Conservation (phyloP, 1,140 invertebrate genomes). For the Pachypsylla venusta region DNA sequence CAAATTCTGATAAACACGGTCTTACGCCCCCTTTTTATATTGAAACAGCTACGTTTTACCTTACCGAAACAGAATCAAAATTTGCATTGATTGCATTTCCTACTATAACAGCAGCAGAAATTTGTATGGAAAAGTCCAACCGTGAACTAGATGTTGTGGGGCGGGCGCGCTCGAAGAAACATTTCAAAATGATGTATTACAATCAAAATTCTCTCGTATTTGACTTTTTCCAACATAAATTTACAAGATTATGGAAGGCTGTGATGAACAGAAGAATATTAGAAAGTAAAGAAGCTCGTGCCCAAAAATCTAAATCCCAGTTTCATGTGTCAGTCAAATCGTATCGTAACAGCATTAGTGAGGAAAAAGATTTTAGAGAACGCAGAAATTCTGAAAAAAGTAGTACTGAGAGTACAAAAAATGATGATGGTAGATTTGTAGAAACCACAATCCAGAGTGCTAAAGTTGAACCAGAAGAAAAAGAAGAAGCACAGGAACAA, state of each 20-base stretch:
- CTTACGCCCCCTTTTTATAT: not conserved
- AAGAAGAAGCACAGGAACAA: no score
- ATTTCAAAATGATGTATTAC: slow-evolving; percentile 9
- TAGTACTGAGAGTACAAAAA: no score
- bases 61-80: not conserved
- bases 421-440: no score
- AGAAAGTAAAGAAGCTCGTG: no score
- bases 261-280: not conserved
- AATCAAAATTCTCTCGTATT: slow-evolving; percentile 1
- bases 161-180: not conserved
- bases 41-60: not conserved
- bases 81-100: not conserved
- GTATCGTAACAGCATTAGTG: no score
- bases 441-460: no score
- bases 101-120: not conserved
- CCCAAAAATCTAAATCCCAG: no score
- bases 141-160: not conserved
- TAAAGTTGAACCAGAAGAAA: no score
- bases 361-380: no score
- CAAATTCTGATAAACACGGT: not conserved
- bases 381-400: no score
- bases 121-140: not conserved
- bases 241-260: not conserved
- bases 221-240: not conserved
- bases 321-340: no score